These are phyloP conservation scores for Macrosoma leucophasiata DNA, from an alignment of 2,888 invertebrate genomes.

Conservation along the genomic window DNA sequence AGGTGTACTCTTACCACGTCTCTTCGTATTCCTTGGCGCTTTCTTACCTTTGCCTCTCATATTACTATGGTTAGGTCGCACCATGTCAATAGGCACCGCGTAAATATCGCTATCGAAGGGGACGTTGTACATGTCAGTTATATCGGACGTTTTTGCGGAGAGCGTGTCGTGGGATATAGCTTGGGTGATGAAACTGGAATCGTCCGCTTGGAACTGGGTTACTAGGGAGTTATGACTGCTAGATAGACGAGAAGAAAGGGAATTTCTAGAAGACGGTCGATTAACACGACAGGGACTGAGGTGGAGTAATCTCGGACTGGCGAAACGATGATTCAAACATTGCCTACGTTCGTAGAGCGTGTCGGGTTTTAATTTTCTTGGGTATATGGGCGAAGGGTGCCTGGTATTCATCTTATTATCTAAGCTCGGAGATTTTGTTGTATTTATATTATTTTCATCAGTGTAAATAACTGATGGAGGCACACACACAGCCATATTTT, in stretches of 20 bases:
- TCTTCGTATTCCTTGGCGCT: slow-evolving; percentile 49
- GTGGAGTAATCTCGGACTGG: slow-evolving; percentile 71
- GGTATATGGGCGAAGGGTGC: slow-evolving; percentile 55
- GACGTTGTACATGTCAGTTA: slow-evolving; percentile 90
- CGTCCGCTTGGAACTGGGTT: slow-evolving; percentile 84
- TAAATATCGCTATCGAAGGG: slow-evolving; percentile 93
- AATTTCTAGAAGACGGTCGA: slow-evolving; percentile 85
- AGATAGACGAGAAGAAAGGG: slow-evolving; percentile 85
- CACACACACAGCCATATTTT: slow-evolving; percentile 38
- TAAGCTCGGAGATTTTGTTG: slow-evolving; percentile 35
- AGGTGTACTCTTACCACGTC: slow-evolving; percentile 52
- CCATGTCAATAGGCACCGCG: slow-evolving; percentile 89
- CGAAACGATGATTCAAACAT: slow-evolving; percentile 59
- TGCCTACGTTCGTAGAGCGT: slow-evolving; percentile 56
- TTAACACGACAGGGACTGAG: slow-evolving; percentile 77
- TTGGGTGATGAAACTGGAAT: slow-evolving; percentile 91
- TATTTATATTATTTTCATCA: slow-evolving; percentile 35
- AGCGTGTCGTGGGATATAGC: slow-evolving; percentile 92
- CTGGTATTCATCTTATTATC: slow-evolving; percentile 39
- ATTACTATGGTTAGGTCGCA: slow-evolving; percentile 72
- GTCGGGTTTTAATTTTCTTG: slow-evolving; percentile 55
- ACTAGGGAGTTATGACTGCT: slow-evolving; percentile 90
- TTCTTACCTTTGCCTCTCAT: slow-evolving; percentile 57
- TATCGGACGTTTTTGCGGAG: slow-evolving; percentile 80
- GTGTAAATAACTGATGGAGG: slow-evolving; percentile 43